These are phyloP conservation scores for Perdix hodgsoniae DNA, from an alignment of 2,797 vertebrate genomes.

Conservation along the genomic window DNA sequence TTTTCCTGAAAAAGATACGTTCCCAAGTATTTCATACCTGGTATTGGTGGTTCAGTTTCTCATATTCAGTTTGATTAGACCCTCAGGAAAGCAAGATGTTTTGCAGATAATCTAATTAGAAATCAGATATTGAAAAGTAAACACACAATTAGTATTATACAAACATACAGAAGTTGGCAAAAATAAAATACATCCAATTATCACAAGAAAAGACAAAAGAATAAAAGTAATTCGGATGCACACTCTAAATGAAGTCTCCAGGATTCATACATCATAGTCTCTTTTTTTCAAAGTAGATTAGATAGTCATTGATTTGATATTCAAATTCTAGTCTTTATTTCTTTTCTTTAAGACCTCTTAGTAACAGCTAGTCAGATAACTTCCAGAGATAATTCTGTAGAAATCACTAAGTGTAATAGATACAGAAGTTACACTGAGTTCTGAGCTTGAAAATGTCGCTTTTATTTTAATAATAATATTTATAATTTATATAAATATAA, in stretches of 20 bases:
- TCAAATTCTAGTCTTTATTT: not conserved
- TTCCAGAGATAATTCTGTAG: not conserved
- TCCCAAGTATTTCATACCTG: not conserved
- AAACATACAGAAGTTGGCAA: not conserved
- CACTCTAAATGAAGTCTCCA: not conserved
- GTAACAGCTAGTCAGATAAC: not conserved
- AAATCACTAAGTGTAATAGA: slow-evolving; percentile 5
- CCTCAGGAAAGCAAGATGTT: not conserved
- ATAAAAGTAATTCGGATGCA: not conserved
- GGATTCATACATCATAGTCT: not conserved
- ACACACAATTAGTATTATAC: not conserved
- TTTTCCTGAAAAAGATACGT: not conserved
- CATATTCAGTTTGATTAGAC: not conserved
- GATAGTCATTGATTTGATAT: not conserved
- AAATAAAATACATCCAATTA: not conserved
- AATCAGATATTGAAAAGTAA: not conserved
- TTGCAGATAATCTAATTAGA: not conserved
- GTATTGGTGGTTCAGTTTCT: not conserved
- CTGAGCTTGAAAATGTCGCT: not conserved
- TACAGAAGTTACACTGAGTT: not conserved
- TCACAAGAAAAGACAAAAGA: not conserved
- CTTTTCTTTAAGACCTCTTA: not conserved
- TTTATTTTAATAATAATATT: too few species aligned
- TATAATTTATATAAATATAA: too few species aligned
- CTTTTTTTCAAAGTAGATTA: not conserved